Conservation (phyloP, 1,140 invertebrate species). For the Drosophila ercepeae region DNA sequence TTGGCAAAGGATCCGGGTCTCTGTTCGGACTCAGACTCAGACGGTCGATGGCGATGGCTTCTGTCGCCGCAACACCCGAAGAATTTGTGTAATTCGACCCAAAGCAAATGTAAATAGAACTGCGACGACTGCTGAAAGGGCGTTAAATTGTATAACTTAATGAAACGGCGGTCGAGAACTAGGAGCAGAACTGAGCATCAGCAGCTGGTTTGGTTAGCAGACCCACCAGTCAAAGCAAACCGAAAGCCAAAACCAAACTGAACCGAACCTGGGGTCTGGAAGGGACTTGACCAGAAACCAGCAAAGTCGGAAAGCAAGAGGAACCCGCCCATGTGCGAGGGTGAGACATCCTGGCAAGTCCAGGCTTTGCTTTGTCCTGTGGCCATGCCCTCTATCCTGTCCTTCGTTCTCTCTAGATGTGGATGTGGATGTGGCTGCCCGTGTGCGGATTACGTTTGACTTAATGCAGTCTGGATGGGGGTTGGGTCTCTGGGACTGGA, state of each 20-base stretch:
- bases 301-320: conserved; percentile 75
- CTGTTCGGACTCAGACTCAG: conserved; percentile 29
- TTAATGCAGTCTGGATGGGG: conserved; percentile 61
- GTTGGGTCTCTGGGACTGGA: background rate
- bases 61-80: conserved; percentile 80
- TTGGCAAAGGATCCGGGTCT: conserved; percentile 1
- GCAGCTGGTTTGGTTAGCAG: conserved; percentile 44
- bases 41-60: conserved; percentile 69
- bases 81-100: conserved; percentile 83
- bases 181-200: conserved; percentile 4
- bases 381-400: background rate
- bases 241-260: conserved; percentile 50
- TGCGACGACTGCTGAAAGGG: conserved; percentile 78
- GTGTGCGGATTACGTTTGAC: conserved; percentile 82
- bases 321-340: conserved; percentile 28
- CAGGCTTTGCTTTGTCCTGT: conserved; percentile 43
- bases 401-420: conserved; percentile 49
- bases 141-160: conserved; percentile 83
- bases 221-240: conserved; percentile 73
- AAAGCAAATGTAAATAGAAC: conserved; percentile 82
- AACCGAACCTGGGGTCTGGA: conserved; percentile 40
- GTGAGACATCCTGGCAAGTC: conserved; percentile 35
- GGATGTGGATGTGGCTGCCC: conserved; percentile 67
- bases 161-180: conserved; percentile 60
- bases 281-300: conserved; percentile 63